A percentile compares a stretch with the other conserved stretches of the same genome.
phyloP scores from a whole-genome alignment of 2,797 vertebrate species.

The Jordanella pulchra region DNA sequence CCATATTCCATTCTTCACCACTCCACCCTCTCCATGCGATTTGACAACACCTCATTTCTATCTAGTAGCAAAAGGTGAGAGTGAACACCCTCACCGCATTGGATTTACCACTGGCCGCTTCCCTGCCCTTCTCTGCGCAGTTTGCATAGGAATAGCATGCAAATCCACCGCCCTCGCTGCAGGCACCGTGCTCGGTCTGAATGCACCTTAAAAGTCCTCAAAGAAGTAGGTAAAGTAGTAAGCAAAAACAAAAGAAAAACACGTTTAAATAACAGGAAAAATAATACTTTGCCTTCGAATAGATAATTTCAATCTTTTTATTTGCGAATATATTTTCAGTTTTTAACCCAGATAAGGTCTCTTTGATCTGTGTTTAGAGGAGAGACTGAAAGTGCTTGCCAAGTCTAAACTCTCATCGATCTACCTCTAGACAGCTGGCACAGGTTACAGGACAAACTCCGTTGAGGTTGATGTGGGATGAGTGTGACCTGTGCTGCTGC shows the following conservation, averaged over 20 bases:
- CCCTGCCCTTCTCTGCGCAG: too few species aligned
- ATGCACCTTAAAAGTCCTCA: too few species aligned
- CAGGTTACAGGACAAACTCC: constrained; percentile 72
- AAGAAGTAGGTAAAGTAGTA: constrained; percentile 4
- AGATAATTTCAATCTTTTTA: constrained; percentile 37
- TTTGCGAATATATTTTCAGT: constrained; percentile 1
- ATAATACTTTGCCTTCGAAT: constrained; percentile 20
- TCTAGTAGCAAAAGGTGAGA: too few species aligned
- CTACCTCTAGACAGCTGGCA: constrained; percentile 67
- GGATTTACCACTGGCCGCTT: too few species aligned
- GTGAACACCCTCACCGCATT: too few species aligned
- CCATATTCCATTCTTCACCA: too few species aligned
- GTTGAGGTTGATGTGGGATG: constrained; percentile 58
- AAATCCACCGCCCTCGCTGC: too few species aligned
- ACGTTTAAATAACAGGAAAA: constrained; percentile 24
- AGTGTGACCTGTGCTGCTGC: constrained; percentile 53
- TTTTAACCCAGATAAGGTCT: constrained; percentile 50
- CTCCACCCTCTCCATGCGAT: too few species aligned
- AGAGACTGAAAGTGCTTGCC: constrained; percentile 62
- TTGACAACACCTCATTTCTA: too few species aligned
- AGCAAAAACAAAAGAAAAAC: constrained; percentile 6
- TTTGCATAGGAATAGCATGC: too few species aligned
- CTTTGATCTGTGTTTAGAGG: constrained; percentile 65
- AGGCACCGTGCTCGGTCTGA: too few species aligned
- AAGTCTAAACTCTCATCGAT: constrained; percentile 74